Evolutionary conservation across 2,888 invertebrate species (phyloP), one percentile per base, ranked within the genome.

Genomic region (Spatulosminthurus flaviceps): DNA sequence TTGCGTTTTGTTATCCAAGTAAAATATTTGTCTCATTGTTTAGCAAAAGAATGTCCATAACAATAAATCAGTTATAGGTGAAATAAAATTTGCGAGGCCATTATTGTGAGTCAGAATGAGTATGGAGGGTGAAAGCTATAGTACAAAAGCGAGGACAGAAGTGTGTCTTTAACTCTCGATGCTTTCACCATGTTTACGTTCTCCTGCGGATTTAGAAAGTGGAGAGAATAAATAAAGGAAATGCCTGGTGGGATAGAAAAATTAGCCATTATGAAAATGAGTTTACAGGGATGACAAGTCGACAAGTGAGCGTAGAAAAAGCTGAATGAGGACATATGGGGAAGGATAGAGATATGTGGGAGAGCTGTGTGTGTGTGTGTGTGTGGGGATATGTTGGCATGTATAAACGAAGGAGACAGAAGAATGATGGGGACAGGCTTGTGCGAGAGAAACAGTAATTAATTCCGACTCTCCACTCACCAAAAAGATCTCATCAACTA

Each of bases 381-480:
- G 5, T 51, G 34, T 34, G 19, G 51, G n/a, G 51, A 51, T 51
- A 51, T 51, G 5, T n/a, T 19, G 4, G 2, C n/a, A 51, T n/a
- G 13, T 13, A 51, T 51, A 51, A 51, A 51, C 51, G 51, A 16
- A 13, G 16, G 16, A 34, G 41, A 42, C 22, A 34, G 42, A 5
- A 22, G 71, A 43, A 42, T 42, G 41, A 22, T 43, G 72, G 43
- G 26, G 41, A 66, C 29, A 41, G 64, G 13, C 26, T 64, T 64
- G 22, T 26, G n/a, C n/a, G 64, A 26, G 64, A 60, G 60, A 64
- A 64, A 64, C 24, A 64, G 66, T 66, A 75, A 75, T 75, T 75
- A 75, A 75, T 75, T 75, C 75, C 75, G 61, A 61, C 61, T 66
- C n/a, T n/a, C 75, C 75, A 75, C 75, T 75, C 75, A 75, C 75